These are phyloP conservation scores for Thomomys bottae DNA, from an alignment of 2,113 vertebrate species.

Conservation along the genomic window DNA sequence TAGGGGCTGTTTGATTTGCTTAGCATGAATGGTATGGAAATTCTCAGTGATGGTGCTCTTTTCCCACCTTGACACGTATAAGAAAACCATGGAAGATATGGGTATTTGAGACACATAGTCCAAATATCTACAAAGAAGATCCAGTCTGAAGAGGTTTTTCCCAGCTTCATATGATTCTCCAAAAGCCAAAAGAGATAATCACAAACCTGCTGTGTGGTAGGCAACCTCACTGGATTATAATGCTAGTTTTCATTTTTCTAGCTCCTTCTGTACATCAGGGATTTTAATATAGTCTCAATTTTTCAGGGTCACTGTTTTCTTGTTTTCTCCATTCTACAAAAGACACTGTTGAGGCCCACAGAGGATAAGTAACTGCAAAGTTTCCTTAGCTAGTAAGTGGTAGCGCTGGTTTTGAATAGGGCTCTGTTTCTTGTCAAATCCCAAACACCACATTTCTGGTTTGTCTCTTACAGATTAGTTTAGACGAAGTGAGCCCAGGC, in stretches of 20 bases:
- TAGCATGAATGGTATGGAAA: neutral
- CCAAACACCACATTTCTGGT: slow-evolving; percentile 42
- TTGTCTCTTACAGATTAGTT: slow-evolving; percentile 59
- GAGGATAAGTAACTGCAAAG: neutral
- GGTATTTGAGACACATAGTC: neutral
- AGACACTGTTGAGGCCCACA: neutral
- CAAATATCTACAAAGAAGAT: neutral
- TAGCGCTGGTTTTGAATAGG: slow-evolving; percentile 40
- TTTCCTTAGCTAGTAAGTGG: neutral
- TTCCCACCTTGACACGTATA: neutral
- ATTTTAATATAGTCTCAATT: neutral
- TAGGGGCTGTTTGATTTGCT: neutral
- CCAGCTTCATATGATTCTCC: neutral
- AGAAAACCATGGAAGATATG: neutral
- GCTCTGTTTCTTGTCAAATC: slow-evolving; percentile 49
- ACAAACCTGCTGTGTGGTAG: neutral
- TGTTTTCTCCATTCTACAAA: neutral
- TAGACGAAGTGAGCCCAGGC: slow-evolving; percentile 40
- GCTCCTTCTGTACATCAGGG: neutral
- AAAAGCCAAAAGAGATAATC: neutral
- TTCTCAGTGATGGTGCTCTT: neutral
- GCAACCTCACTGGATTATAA: neutral
- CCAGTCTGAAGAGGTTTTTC: neutral
- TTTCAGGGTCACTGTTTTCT: no score
- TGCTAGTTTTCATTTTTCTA: neutral